Evolutionary conservation across 2,888 invertebrate species (phyloP).

Genomic region (Lymantria dispar): DNA sequence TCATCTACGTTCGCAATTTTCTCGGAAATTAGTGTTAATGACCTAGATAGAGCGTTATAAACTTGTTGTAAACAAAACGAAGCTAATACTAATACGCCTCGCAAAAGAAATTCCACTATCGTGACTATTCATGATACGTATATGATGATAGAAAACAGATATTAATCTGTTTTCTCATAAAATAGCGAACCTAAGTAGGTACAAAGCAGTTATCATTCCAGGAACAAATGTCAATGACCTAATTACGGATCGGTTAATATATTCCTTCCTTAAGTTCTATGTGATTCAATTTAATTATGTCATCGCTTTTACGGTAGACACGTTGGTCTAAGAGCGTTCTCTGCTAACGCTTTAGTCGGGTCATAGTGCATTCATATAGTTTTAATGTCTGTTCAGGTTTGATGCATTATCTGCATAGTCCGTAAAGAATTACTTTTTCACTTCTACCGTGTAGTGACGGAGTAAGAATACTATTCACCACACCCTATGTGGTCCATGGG

Average conservation of each 20-base stretch:
- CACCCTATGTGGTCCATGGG: no score
- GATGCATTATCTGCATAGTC: no score
- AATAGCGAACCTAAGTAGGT: neutral
- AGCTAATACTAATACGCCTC: neutral
- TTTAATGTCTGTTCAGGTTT: no score
- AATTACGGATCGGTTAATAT: conserved; percentile 34
- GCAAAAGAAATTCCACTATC: neutral
- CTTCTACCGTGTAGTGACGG: no score
- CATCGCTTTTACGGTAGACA: no score
- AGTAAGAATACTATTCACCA: no score
- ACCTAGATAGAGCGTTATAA: conserved; percentile 53
- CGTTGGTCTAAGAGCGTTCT: no score
- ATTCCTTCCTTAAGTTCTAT: no score
- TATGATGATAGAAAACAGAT: neutral
- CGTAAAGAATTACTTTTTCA: no score
- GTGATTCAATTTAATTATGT: no score
- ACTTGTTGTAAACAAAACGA: conserved; percentile 20
- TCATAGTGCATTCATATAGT: no score
- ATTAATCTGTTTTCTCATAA: neutral
- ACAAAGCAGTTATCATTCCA: conserved; percentile 45
- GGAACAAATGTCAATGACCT: conserved; percentile 73
- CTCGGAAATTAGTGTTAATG: conserved; percentile 70
- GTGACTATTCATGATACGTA: neutral
- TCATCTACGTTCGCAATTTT: conserved; percentile 56
- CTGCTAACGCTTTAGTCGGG: no score